A percentile compares a stretch with the other conserved stretches of the same genome.
These are phyloP conservation scores for Ceratina australensis DNA, from an alignment of 1,140 invertebrate genomes.

Conservation along the genomic window DNA sequence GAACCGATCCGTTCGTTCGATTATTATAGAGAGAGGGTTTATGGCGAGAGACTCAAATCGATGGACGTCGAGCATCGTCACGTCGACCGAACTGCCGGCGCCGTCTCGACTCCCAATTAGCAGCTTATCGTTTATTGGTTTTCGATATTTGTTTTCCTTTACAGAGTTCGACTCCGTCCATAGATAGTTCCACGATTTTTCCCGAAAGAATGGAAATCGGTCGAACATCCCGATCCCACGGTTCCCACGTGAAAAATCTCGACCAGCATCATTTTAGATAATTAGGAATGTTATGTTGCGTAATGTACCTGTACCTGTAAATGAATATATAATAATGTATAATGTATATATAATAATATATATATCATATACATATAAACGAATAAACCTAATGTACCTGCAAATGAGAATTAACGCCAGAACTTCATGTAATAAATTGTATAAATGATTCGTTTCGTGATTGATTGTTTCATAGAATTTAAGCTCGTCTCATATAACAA, in stretches of 20 bases:
- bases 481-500: too few relatives aligned
- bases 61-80: constrained; percentile 50
- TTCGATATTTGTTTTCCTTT: constrained; percentile 74
- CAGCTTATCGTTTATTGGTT: constrained; percentile 77
- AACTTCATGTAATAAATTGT: too few relatives aligned
- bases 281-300: not conserved
- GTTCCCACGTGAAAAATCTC: constrained; percentile 11
- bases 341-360: too few relatives aligned
- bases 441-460: too few relatives aligned
- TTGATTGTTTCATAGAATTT: not conserved
- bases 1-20: constrained; percentile 39
- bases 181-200: constrained; percentile 42
- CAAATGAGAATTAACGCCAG: too few relatives aligned
- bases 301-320: too few relatives aligned
- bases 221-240: constrained; percentile 33
- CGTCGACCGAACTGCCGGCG: constrained; percentile 55
- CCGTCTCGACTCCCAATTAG: constrained; percentile 77
- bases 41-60: constrained; percentile 61
- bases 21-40: constrained; percentile 61
- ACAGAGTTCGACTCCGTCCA: constrained; percentile 39
- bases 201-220: constrained; percentile 46
- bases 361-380: too few relatives aligned
- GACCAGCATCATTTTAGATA: not conserved
- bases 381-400: too few relatives aligned
- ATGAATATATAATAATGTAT: too few relatives aligned